Evolutionary conservation across 2,113 vertebrate genomes (phyloP).

Genomic region (Amazona guildingii): DNA sequence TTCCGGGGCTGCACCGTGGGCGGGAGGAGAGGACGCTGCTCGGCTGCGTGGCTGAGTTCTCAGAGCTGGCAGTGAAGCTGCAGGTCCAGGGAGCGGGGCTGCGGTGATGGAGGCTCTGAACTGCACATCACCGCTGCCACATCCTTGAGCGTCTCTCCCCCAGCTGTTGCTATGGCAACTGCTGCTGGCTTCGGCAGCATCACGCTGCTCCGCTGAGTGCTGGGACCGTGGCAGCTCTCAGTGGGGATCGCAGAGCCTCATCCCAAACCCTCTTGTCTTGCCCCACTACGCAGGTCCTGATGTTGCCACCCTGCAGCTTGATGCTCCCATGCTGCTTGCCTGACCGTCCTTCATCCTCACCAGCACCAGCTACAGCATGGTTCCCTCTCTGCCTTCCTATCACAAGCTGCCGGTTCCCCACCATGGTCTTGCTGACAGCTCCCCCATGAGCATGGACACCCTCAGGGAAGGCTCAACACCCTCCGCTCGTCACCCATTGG

Average conservation of each 20-base stretch:
- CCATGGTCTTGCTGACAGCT: not conserved
- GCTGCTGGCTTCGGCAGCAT: conserved; percentile 43
- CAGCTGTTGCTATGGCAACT: conserved; percentile 52
- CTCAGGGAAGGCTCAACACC: not conserved
- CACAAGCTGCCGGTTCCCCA: not conserved
- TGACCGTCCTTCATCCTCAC: conserved; percentile 9
- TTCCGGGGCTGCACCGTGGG: conserved; percentile 17
- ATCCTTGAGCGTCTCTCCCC: conserved; percentile 63
- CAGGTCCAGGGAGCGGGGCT: conserved; percentile 19
- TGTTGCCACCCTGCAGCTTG: not conserved
- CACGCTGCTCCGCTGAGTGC: conserved; percentile 27
- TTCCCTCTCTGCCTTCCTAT: not conserved
- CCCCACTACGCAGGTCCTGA: conserved; percentile 14
- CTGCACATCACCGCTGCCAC: conserved; percentile 50
- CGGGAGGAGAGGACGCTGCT: conserved; percentile 60
- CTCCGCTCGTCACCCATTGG: not conserved
- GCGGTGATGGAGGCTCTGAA: conserved; percentile 46
- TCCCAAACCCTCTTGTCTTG: not conserved
- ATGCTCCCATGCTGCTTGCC: conserved; percentile 14
- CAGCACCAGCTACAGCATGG: not conserved
- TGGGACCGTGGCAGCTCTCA: not conserved
- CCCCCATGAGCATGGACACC: not conserved
- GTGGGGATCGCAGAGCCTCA: not conserved
- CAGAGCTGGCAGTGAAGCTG: conserved; percentile 46
- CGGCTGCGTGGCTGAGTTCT: conserved; percentile 55